Evolutionary conservation across 2,797 vertebrate genomes (phyloP).

Genomic region (Acipenser oxyrinchus): DNA sequence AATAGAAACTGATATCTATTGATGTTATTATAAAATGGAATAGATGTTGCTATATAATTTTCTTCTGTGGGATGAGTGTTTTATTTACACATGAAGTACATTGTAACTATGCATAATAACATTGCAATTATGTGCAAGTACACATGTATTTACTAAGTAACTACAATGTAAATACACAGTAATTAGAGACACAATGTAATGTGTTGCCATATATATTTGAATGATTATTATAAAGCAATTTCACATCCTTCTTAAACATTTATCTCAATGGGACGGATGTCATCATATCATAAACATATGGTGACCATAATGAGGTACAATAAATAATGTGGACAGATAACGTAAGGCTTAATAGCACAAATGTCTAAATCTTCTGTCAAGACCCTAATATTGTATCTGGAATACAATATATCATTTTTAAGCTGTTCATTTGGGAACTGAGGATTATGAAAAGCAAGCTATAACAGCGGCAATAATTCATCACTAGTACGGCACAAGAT

Average conservation of each 20-base stretch:
- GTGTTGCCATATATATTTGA: too few species aligned
- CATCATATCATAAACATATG: background rate
- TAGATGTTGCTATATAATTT: too few species aligned
- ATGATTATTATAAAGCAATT: too few species aligned
- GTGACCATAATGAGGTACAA: background rate
- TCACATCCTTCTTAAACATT: background rate
- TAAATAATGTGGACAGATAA: background rate
- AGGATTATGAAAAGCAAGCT: background rate
- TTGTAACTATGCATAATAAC: too few species aligned
- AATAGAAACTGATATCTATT: background rate
- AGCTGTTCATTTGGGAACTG: background rate
- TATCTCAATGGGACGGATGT: background rate
- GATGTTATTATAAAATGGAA: too few species aligned
- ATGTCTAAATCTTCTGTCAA: background rate
- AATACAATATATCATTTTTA: background rate
- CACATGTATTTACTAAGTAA: background rate
- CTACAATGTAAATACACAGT: too few species aligned
- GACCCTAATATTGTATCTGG: background rate
- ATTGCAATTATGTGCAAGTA: too few species aligned
- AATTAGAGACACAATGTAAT: too few species aligned
- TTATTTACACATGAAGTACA: too few species aligned
- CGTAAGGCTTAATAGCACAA: background rate
- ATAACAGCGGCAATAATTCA: background rate
- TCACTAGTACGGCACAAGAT: background rate
- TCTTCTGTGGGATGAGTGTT: too few species aligned